phyloP scores from a whole-genome alignment of 2,797 vertebrate genomes.

The Ambastaia sidthimunki region DNA sequence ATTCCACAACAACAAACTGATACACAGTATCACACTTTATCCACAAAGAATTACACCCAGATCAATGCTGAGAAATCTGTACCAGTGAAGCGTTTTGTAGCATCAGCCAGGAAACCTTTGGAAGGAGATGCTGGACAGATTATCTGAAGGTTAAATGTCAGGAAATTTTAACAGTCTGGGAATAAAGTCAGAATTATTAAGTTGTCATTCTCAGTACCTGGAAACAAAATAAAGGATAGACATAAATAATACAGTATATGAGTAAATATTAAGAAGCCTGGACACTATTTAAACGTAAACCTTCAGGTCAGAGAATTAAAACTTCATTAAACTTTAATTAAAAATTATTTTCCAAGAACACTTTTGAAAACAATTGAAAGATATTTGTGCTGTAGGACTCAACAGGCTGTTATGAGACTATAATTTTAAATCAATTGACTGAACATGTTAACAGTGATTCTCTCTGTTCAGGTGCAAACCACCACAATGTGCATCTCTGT shows the following conservation, averaged over 20 bases:
- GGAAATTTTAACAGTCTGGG: background rate
- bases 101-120: conserved; percentile 8
- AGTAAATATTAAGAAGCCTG: too few relatives aligned
- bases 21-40: conserved; percentile 29
- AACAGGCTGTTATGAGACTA: background rate
- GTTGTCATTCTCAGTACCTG: background rate
- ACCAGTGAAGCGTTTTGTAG: conserved; percentile 18
- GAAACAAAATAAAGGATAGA: background rate
- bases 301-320: background rate
- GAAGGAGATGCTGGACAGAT: background rate
- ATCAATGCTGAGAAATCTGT: conserved; percentile 16
- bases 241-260: background rate
- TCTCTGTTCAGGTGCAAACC: conserved; percentile 88
- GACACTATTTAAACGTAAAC: background rate
- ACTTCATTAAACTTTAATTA: too few relatives aligned
- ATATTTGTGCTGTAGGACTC: background rate
- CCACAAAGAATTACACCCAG: conserved; percentile 10
- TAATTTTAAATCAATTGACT: background rate
- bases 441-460: background rate
- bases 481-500: conserved; percentile 99
- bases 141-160: conserved; percentile 9
- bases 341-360: background rate
- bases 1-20: conserved; percentile 33
- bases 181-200: background rate
- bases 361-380: background rate